phyloP scores from a whole-genome alignment of 2,113 vertebrate genomes.

The Macquaria ambigua region DNA sequence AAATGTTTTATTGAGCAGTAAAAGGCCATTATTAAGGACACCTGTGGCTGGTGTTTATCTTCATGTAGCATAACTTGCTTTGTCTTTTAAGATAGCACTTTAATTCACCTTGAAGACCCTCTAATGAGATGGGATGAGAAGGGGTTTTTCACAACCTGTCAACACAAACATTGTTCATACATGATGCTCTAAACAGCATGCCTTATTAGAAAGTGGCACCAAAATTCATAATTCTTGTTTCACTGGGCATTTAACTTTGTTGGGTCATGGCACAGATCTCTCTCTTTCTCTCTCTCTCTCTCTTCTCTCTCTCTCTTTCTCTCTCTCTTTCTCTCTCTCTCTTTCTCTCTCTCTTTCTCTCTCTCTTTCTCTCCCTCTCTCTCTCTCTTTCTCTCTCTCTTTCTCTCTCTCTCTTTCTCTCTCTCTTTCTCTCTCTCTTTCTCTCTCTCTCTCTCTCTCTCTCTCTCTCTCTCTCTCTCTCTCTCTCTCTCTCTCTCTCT shows the following conservation, averaged over 20 bases:
- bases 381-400: constrained; percentile 19
- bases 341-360: constrained; percentile 21
- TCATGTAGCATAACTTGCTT: neutral
- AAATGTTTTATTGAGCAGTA: neutral
- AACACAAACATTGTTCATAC: neutral
- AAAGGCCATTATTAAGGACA: neutral
- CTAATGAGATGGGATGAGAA: neutral
- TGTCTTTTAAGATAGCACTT: neutral
- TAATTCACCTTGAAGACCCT: neutral
- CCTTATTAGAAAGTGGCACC: no score
- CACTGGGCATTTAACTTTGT: neutral
- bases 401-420: constrained; percentile 23
- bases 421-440: constrained; percentile 18
- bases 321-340: constrained; percentile 21
- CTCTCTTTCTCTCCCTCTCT: constrained; percentile 21
- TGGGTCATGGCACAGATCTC: constrained; percentile 31
- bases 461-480: constrained; percentile 16
- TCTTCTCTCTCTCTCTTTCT: constrained; percentile 17
- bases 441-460: constrained; percentile 22
- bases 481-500: constrained; percentile 35
- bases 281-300: constrained; percentile 23
- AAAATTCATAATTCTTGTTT: neutral
- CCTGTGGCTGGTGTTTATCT: neutral
- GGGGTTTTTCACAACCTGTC: neutral
- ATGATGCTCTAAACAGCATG: no score